Conservation (phyloP, 1,140 invertebrate species). For the Aradophagus sp. region DNA sequence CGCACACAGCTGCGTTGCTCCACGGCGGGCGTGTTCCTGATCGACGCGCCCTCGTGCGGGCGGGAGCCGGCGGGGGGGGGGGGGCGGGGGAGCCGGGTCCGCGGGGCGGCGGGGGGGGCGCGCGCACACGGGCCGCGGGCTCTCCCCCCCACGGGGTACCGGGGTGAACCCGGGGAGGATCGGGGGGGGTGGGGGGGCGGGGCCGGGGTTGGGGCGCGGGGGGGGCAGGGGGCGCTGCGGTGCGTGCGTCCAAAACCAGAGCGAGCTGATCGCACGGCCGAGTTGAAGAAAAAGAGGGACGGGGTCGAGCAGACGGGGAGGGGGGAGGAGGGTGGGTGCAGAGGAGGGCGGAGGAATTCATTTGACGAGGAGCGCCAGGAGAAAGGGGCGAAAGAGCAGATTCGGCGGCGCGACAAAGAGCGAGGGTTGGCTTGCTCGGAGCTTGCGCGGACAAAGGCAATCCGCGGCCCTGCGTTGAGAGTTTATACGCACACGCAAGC, state of each 20-base stretch:
- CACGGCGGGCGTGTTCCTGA: no score
- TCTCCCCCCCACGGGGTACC: no score
- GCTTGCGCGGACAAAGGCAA: conserved; percentile 69
- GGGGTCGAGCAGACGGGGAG: conserved; percentile 14
- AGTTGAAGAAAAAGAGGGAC: conserved; percentile 43
- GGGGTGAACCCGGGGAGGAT: no score
- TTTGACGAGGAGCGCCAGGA: conserved; percentile 48
- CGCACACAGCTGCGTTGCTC: no score
- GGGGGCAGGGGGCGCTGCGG: conserved; percentile 22
- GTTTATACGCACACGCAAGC: conserved; percentile 63
- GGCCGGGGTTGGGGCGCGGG: conserved; percentile 4
- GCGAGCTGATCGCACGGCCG: conserved; percentile 34
- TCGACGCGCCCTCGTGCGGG: no score
- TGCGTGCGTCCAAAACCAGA: conserved; percentile 58
- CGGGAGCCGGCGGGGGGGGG: no score
- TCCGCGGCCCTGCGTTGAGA: conserved; percentile 64
- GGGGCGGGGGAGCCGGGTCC: not conserved
- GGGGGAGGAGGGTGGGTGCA: conserved; percentile 9
- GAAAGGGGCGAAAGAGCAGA: conserved; percentile 45
- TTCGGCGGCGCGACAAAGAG: conserved; percentile 42
- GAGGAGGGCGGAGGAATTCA: conserved; percentile 27
- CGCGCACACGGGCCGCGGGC: conserved; percentile 4
- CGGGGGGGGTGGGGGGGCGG: conserved; percentile 5
- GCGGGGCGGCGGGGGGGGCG: not conserved
- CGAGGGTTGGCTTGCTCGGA: conserved; percentile 37